Base-by-base conservation (phyloP, 2,888 invertebrate genomes). In the Agonopterix alstromeriana region DNA sequence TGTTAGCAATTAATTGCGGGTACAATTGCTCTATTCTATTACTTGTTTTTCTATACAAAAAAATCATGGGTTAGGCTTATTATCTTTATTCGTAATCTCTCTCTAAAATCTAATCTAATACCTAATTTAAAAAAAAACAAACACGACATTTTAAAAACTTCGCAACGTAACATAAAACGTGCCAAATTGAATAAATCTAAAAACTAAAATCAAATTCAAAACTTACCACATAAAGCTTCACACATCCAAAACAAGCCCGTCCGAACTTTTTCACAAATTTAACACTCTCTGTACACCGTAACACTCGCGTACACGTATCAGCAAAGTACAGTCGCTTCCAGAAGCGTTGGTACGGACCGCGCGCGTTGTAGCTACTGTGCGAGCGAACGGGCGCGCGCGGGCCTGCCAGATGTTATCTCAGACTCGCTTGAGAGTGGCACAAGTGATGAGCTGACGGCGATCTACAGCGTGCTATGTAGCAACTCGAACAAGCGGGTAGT, bases 381-480 rank as follows among this genome's bases (percentile, higher is more conserved):
- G 35, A 44, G 65, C 48, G 43, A 50, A 53, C 62, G 74, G 74
- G 73, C 27, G 74, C 80, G 73, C 63, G 59, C 68, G 60, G 80
- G 73, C 82, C 83, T 82, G 82, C 83, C 75, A 77, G 80, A 77
- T 75, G 74, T 67, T 81, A 82, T 82, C 82, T 73, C 70, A 56
- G 58, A 61, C 50, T 38, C 4, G 7, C 27, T 38, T 9, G 10
- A 9, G 5, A n/a, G 3, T 38, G 38, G 38, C 38, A 38, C 38
- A 38, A 38, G 38, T n/a, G 10, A 38, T 38, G n/a, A 9, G 3
- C 38, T 38, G n/a, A 38, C n/a, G n/a, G 38, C 38, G 38, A n/a
- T n/a, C 10, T 38, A 42, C 5, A 7, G 27, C 27, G 27, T 27
- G 27, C 27, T 5, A 27, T 27, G 27, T 27, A 27, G 27, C 27